Conservation (phyloP, 2,797 vertebrate genomes). For the Halcyon leucocephala region DNA sequence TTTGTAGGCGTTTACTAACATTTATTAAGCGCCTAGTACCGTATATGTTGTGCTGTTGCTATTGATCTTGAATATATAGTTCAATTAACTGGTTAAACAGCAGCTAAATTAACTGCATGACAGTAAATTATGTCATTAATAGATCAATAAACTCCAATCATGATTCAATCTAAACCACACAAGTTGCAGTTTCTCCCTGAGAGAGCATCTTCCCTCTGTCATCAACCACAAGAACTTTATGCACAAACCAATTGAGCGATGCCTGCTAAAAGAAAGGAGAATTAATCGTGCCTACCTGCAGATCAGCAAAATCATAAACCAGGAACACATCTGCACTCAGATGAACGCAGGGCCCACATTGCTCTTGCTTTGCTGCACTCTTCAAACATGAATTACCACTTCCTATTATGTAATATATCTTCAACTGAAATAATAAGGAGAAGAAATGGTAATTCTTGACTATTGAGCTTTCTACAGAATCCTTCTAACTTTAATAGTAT, state of each 20-base stretch:
- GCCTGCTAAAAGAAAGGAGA: background rate
- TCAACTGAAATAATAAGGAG: background rate
- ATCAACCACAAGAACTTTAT: background rate
- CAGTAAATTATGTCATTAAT: background rate
- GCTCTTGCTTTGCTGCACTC: background rate
- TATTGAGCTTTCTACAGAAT: rapidly evolving
- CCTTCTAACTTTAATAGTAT: background rate
- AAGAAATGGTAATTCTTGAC: background rate
- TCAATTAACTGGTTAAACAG: background rate
- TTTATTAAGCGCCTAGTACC: background rate
- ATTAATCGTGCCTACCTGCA: background rate
- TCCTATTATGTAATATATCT: rapidly evolving
- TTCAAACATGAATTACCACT: rapidly evolving
- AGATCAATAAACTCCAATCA: background rate
- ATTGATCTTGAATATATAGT: background rate
- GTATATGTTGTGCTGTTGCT: rapidly evolving
- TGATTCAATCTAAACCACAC: background rate
- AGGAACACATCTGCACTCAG: background rate
- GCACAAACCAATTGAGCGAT: background rate
- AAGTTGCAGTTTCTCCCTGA: background rate
- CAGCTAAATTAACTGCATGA: background rate
- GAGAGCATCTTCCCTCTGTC: background rate
- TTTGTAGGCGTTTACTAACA: background rate
- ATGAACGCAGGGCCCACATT: background rate
- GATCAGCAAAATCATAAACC: background rate